Percentiles rank a stretch among this genome's conserved stretches.
Evolutionary conservation across 2,113 vertebrate species (phyloP).

Genomic region (Chionomys nivalis): DNA sequence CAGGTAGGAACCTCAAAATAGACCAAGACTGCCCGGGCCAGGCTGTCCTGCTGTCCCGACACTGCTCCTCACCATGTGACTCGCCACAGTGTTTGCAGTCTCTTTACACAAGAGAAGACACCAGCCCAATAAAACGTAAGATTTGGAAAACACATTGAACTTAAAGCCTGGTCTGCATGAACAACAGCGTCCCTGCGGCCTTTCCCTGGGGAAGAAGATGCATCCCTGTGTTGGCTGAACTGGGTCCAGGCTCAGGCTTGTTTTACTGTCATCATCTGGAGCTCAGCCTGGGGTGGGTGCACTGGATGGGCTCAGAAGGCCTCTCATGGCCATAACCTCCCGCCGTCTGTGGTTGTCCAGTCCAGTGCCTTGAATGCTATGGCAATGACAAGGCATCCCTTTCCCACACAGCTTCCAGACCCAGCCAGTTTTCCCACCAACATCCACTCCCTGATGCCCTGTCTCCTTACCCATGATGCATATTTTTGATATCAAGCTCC

Average conservation of each 20-base stretch:
- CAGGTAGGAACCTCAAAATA: background rate
- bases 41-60: background rate
- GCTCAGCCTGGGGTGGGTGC: background rate
- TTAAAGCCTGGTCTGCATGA: background rate
- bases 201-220: conserved; percentile 60
- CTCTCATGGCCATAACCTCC: background rate
- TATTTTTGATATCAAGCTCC: conserved; percentile 35
- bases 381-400: conserved; percentile 13
- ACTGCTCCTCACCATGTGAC: background rate
- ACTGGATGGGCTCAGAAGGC: conserved; percentile 44
- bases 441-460: background rate
- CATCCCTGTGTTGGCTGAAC: conserved; percentile 57
- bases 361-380: background rate
- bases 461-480: conserved; percentile 22
- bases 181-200: background rate
- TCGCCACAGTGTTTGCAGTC: background rate
- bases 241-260: background rate
- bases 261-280: conserved; percentile 58
- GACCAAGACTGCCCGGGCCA: background rate
- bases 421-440: background rate
- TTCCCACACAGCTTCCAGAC: background rate
- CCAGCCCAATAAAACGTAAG: background rate
- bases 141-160: background rate
- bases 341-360: background rate
- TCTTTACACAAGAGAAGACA: background rate